Percentiles rank a stretch among this genome's conserved stretches.
phyloP scores from a whole-genome alignment of 2,113 vertebrate species.

The Meleagris gallopavo region DNA sequence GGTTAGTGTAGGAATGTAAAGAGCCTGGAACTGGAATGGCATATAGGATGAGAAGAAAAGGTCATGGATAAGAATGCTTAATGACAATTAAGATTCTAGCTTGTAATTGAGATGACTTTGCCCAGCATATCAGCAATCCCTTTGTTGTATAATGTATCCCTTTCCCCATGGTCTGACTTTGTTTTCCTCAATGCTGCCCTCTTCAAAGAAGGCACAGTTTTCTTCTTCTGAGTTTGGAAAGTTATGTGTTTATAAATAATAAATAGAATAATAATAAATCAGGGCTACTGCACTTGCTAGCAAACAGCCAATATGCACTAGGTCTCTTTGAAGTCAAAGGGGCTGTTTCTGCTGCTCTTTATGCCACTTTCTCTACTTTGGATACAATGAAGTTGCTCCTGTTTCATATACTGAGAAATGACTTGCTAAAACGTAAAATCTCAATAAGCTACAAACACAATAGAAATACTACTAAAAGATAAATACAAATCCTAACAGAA shows the following conservation, averaged over 20 bases:
- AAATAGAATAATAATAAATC: constrained; percentile 57
- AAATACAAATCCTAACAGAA: neutral
- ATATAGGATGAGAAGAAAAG: neutral
- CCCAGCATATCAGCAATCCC: neutral
- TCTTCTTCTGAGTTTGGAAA: constrained; percentile 44
- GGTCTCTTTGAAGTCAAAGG: constrained; percentile 16
- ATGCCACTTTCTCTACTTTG: neutral
- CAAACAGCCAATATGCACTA: neutral
- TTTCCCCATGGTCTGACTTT: constrained; percentile 20
- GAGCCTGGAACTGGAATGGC: neutral
- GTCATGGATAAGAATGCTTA: neutral
- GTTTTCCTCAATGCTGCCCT: constrained; percentile 27
- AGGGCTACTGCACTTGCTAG: constrained; percentile 32
- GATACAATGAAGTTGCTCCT: neutral
- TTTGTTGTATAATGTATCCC: constrained; percentile 63
- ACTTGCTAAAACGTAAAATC: neutral
- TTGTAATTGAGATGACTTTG: constrained; percentile 19
- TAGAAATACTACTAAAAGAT: neutral
- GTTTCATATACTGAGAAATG: neutral
- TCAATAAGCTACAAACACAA: neutral
- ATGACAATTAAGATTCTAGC: constrained; percentile 21
- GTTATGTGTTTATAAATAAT: constrained; percentile 62
- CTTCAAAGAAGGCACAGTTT: constrained; percentile 51
- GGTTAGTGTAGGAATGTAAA: neutral
- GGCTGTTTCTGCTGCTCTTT: neutral